Evolutionary conservation across 2,797 vertebrate species (phyloP).

Genomic region (Kryptolebias ocellatus): DNA sequence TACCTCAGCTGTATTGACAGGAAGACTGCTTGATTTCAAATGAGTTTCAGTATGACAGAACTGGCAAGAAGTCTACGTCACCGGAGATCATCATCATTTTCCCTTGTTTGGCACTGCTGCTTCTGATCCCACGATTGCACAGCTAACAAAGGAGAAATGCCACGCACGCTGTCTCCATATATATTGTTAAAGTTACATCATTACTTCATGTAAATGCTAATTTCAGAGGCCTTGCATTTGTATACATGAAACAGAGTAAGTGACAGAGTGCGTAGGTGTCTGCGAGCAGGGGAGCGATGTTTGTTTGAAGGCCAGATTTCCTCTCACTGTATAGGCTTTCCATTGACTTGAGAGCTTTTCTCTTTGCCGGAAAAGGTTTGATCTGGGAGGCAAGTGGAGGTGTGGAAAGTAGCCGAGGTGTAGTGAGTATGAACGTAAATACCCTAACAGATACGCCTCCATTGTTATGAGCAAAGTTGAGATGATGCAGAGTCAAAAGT

Average conservation of each 20-base stretch:
- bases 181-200: conserved; percentile 42
- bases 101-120: conserved; percentile 20
- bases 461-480: conserved; percentile 40
- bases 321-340: conserved; percentile 30
- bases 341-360: conserved; percentile 24
- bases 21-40: conserved; percentile 66
- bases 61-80: conserved; percentile 50
- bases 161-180: conserved; percentile 42
- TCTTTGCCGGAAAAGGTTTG: conserved; percentile 34
- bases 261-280: conserved; percentile 54
- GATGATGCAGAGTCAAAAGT: conserved; percentile 35
- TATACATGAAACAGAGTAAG: conserved; percentile 35
- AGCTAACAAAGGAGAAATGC: conserved; percentile 53
- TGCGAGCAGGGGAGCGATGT: conserved; percentile 16
- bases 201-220: conserved; percentile 53
- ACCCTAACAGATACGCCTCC: conserved; percentile 42
- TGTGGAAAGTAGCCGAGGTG: conserved; percentile 32
- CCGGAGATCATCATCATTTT: conserved; percentile 49
- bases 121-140: conserved; percentile 50
- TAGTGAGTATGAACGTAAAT: conserved; percentile 15
- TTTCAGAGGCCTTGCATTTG: conserved; percentile 47
- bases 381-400: conserved; percentile 39
- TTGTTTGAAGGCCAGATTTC: conserved; percentile 37
- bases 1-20: conserved; percentile 56
- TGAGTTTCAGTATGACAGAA: conserved; percentile 70